Conservation (phyloP, 2,113 vertebrate genomes). For the Antennarius striatus region DNA sequence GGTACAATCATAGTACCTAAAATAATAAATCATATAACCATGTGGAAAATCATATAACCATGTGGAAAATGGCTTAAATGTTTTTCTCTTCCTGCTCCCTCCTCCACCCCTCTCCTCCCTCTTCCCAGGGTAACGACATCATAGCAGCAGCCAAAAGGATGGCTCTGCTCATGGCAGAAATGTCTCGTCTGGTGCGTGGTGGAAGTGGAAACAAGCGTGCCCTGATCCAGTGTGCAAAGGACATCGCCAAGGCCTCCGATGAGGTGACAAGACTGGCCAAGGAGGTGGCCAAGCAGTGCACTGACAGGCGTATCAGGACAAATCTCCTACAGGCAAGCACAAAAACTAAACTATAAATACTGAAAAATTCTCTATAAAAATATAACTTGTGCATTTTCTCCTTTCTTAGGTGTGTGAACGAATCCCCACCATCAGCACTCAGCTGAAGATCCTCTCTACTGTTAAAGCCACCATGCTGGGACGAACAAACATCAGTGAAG, state of each 20-base stretch:
- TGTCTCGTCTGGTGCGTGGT: constrained; percentile 95
- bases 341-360: neutral
- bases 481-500: constrained; percentile 97
- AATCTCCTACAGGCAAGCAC: constrained; percentile 91
- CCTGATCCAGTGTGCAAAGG: constrained; percentile 97
- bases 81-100: constrained; percentile 14
- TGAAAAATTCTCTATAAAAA: neutral
- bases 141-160: constrained; percentile 97
- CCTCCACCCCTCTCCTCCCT: constrained; percentile 1
- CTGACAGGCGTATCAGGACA: constrained; percentile 95
- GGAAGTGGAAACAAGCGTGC: constrained; percentile 97
- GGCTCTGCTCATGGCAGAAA: constrained; percentile 98
- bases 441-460: constrained; percentile 98
- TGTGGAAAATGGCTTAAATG: too few species aligned
- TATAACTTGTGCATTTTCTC: constrained; percentile 9
- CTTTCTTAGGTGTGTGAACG: constrained; percentile 90
- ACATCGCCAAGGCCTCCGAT: constrained; percentile 97
- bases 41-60: too few species aligned
- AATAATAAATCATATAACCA: neutral
- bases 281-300: constrained; percentile 99
- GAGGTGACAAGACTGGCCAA: constrained; percentile 96
- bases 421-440: constrained; percentile 98
- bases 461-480: constrained; percentile 99
- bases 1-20: constrained; percentile 1
- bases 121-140: constrained; percentile 94